These are phyloP conservation scores for Rattus norvegicus DNA, from an alignment of 2,113 vertebrate species.

Conservation along the genomic window GRCr8 NC_086031.1:96331001-96331500, in stretches of 20 bases:
- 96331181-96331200: slow-evolving; percentile 33
- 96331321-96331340: slow-evolving; percentile 72
- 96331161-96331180: background rate
- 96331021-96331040: background rate
- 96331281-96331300: slow-evolving; percentile 74
- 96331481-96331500: background rate
- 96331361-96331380: background rate
- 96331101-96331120: background rate
- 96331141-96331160: background rate
- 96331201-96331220: background rate
- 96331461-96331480: background rate
- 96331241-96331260: slow-evolving; percentile 67
- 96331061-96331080: background rate
- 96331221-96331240: slow-evolving; percentile 37
- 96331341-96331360: slow-evolving; percentile 71
- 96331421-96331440: background rate
- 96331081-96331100: background rate
- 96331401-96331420: background rate
- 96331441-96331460: rapidly evolving
- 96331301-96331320: slow-evolving; percentile 75
- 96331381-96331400: background rate
- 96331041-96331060: background rate
- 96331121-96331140: background rate
- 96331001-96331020: background rate
- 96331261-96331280: slow-evolving; percentile 69